These are phyloP conservation scores for Tylochromis polylepis DNA, from an alignment of 2,113 vertebrate genomes.

Conservation along the genomic window DNA sequence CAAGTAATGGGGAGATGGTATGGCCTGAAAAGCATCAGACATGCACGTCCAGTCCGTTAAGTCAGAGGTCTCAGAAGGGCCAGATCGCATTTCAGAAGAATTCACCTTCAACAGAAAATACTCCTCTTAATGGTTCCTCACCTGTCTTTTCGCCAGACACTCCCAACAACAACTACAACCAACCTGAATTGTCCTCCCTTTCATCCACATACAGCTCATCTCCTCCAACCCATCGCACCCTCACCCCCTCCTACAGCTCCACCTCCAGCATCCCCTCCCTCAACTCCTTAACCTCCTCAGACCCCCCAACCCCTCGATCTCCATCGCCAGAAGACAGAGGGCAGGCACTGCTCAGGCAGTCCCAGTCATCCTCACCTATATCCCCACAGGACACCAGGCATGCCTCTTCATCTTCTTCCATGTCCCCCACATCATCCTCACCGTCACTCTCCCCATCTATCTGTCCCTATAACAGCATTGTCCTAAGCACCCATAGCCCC, in stretches of 20 bases:
- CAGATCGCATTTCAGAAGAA: constrained; percentile 44
- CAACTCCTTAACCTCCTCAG: constrained; percentile 50
- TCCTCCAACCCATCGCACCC: constrained; percentile 20
- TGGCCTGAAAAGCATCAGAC: constrained; percentile 41
- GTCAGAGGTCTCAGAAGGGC: constrained; percentile 56
- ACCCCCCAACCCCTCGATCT: constrained; percentile 52
- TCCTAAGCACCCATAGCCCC: constrained; percentile 85
- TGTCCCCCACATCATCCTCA: constrained; percentile 50
- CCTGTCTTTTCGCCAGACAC: background rate
- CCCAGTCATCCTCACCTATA: constrained; percentile 37
- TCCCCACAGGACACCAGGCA: constrained; percentile 42
- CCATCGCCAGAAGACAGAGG: constrained; percentile 49
- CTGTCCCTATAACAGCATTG: constrained; percentile 56
- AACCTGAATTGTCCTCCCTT: constrained; percentile 12
- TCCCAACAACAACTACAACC: constrained; percentile 22
- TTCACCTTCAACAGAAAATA: background rate
- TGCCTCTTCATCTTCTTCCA: constrained; percentile 59
- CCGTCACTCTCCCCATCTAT: constrained; percentile 46
- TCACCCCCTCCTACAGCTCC: constrained; percentile 58
- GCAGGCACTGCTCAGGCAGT: constrained; percentile 23
- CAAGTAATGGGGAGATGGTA: background rate
- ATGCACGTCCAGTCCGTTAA: constrained; percentile 15
- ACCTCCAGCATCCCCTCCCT: constrained; percentile 55
- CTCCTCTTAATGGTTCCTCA: background rate
- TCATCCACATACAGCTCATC: constrained; percentile 36